A percentile compares a stretch with the other conserved stretches of the same genome.
phyloP scores from a whole-genome alignment of 2,888 invertebrate species.

The Heliothis peltigera region DNA sequence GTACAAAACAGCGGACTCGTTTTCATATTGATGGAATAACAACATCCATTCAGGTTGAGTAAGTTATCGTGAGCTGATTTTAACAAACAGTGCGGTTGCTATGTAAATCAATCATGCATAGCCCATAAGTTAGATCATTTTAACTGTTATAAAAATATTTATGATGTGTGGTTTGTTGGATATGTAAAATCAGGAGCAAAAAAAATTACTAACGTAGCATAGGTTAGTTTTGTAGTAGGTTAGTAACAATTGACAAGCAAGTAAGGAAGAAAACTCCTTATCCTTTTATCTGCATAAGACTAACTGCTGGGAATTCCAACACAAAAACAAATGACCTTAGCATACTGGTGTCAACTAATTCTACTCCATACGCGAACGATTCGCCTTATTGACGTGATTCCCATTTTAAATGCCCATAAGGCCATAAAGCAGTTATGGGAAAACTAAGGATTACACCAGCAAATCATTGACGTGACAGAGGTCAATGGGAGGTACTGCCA shows the following conservation, averaged over 20 bases:
- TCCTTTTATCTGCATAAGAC: not conserved
- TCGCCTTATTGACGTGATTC: constrained; percentile 32
- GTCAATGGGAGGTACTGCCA: constrained; percentile 34
- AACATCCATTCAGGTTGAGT: not conserved
- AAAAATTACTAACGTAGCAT: too few relatives aligned
- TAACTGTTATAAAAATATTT: too few relatives aligned
- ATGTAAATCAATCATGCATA: too few relatives aligned
- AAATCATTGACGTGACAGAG: constrained; percentile 44
- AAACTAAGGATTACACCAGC: constrained; percentile 37
- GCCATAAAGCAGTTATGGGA: constrained; percentile 43
- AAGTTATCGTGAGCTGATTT: constrained; percentile 2
- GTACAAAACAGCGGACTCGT: not conserved
- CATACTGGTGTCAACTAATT: constrained; percentile 7
- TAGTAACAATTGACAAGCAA: too few relatives aligned
- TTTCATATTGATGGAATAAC: constrained; percentile 1
- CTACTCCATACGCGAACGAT: constrained; percentile 31
- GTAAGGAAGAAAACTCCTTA: not conserved
- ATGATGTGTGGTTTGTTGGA: too few relatives aligned
- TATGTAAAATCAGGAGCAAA: too few relatives aligned
- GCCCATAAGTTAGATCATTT: not conserved
- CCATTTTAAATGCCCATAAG: constrained; percentile 43
- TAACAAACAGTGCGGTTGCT: not conserved
- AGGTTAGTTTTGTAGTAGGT: too few relatives aligned
- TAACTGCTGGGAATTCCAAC: not conserved
- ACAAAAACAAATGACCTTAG: constrained; percentile 6